Percentiles rank a stretch among this genome's conserved stretches.
These are phyloP conservation scores for Kryphioiulus occultus DNA, from an alignment of 2,888 invertebrate species.

Conservation along the genomic window DNA sequence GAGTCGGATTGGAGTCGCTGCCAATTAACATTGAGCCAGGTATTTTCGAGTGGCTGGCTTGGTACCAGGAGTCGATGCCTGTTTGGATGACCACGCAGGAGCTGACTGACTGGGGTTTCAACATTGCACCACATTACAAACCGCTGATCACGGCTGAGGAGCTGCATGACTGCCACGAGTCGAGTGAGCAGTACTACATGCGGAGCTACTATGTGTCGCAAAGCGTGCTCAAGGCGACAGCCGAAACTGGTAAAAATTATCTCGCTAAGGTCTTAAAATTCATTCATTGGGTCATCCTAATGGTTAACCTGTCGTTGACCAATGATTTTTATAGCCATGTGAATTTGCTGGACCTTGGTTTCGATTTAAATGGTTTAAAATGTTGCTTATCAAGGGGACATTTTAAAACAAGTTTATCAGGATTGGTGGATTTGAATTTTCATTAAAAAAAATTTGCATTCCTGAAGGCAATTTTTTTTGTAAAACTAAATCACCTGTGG, in stretches of 20 bases:
- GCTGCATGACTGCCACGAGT: slow-evolving; percentile 69
- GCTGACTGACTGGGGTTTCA: slow-evolving; percentile 75
- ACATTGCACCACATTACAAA: slow-evolving; percentile 75
- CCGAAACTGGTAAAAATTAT: slow-evolving; percentile 62
- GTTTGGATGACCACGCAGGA: slow-evolving; percentile 79
- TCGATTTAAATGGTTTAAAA: no score
- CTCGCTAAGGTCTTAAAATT: background rate
- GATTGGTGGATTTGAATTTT: no score
- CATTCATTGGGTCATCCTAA: no score
- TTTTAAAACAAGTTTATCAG: no score
- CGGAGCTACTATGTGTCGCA: slow-evolving; percentile 70
- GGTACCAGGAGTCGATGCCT: slow-evolving; percentile 82
- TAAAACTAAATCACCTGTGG: no score
- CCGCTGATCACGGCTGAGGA: slow-evolving; percentile 69
- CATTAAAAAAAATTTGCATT: no score
- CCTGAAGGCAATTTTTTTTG: no score
- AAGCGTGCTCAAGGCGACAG: slow-evolving; percentile 68
- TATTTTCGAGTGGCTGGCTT: slow-evolving; percentile 91
- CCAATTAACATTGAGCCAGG: slow-evolving; percentile 85
- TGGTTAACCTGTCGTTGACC: no score
- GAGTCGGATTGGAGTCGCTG: slow-evolving; percentile 68
- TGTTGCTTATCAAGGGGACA: no score
- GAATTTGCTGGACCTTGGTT: no score
- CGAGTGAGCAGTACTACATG: slow-evolving; percentile 72
- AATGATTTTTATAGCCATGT: no score